Evolutionary conservation across 2,113 vertebrate species (phyloP), one percentile per base, ranked within the genome.

Genomic region (Urocitellus parryii): DNA sequence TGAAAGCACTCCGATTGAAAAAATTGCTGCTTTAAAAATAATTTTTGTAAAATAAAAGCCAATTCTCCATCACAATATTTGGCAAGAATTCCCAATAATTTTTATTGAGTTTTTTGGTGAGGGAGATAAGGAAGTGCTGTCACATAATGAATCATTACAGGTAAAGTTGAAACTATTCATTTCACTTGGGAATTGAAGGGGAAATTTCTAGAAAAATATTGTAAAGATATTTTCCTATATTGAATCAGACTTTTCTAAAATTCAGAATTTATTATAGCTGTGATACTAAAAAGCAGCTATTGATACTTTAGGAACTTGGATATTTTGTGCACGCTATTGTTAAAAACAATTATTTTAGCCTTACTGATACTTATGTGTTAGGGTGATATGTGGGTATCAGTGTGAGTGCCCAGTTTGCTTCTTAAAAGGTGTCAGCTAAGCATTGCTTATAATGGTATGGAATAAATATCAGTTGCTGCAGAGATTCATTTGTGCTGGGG

Each of bases 11-110:
- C 74, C 90, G 63, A 89, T 51, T 91, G 56, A 95, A 96, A 81
- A 96, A 97, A 97, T 93, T 32, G n/a, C 80, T 85, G 37, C 77
- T 92, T 96, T 98, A 89, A 97, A 97, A 97, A 48, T 45, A 48
- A 37, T 93, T 97, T 97, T 96, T 61, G 74, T 56, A 51, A 90
- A 96, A 51, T 84, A 81, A 96, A 91, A 96, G 65, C 56, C 90
- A 93, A 94, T 97, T 97, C 42, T 86, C 96, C 63, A 6, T 92
- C 91, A 89, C 51, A 96, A 27, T 96, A 91, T 88, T 96, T 98
- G 96, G 32, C 94, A 96, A 84, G 68, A 88, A 32, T 82, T 42
- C 65, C 51, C 51, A 29, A 56, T 51, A 53, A 74, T 61, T 89
- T 88, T 45, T 79, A 25, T 63, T 77, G 67, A 95, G n/a, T 48